Base-by-base conservation (phyloP, 2,888 invertebrate species). In the Corbicula japonica region DNA sequence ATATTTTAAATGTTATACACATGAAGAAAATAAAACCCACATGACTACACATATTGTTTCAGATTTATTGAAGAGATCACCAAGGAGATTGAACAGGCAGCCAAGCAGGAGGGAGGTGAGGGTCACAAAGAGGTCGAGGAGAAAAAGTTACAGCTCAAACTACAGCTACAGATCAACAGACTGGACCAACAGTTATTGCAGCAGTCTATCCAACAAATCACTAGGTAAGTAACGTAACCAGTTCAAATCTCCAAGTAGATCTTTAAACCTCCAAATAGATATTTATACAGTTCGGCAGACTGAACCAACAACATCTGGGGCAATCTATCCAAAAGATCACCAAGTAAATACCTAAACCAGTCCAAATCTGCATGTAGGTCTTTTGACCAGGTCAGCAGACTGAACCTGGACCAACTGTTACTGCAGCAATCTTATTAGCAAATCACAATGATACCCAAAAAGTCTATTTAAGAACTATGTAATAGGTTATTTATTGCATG, bases 11-110 rank as follows among this genome's bases (percentile, higher is more conserved):
- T n/a, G n/a, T n/a, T n/a, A n/a, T n/a, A n/a, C n/a, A 10, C 54
- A 28, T 26, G 54, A 26, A 1, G 8, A 38, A 38, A 38, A 38
- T 38, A 38, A 38, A 38, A 12, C 41, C 8, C 41, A 38, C 10
- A 38, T 38, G n/a, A n/a, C n/a, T n/a, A n/a, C n/a, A n/a, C n/a
- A 23, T 50, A 5, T 8, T 54, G 10, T 41, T 74, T 18, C 61
- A 82, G 88, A 70, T 87, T 87, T 80, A 88, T 91, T 68, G 92
- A 93, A 63, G 93, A 93, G 76, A 92, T 93, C 54, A 88, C 89
- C 56, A 90, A 90, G 65, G 89, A 91, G 70, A 88, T 88, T 52
- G 89, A 90, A 72, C 85, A 87, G 68, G 44, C 85, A 15, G 84
- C 87, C 10, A 87, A 87, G 77, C 84, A 86, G 52, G 82, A 80